Evolutionary conservation across 2,888 invertebrate genomes (phyloP).

Genomic region (Girardia tigrina): DNA sequence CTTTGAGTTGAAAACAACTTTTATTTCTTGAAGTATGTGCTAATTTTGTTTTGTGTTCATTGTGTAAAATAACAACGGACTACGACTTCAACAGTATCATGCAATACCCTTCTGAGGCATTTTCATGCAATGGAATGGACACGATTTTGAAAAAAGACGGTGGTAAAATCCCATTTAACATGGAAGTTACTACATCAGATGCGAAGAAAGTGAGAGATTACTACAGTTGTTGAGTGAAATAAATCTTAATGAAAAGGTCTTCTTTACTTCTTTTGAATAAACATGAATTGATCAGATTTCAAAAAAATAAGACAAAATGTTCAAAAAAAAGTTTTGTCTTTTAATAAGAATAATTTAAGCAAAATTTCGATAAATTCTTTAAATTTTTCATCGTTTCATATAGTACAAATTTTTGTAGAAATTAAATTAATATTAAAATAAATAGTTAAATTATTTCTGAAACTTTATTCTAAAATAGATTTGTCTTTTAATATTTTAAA

Average conservation of each 20-base stretch:
- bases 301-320: too few relatives aligned
- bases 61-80: neutral
- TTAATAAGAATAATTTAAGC: too few relatives aligned
- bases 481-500: too few relatives aligned
- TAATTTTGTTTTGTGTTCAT: neutral
- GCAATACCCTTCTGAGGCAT: conserved; percentile 30
- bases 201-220: conserved; percentile 11
- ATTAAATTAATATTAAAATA: too few relatives aligned
- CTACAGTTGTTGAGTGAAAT: conserved; percentile 30
- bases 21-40: neutral
- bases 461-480: too few relatives aligned
- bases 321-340: too few relatives aligned
- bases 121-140: conserved; percentile 11
- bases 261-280: neutral
- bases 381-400: too few relatives aligned
- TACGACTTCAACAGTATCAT: conserved; percentile 33
- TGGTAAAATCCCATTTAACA: conserved; percentile 4
- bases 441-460: too few relatives aligned
- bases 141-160: conserved; percentile 25
- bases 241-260: neutral
- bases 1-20: too few relatives aligned
- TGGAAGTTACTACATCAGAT: conserved; percentile 3
- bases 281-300: too few relatives aligned
- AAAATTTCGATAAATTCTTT: too few relatives aligned
- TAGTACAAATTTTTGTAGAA: too few relatives aligned